Conservation (phyloP, 1,140 invertebrate species). For the Asobara japonica region DNA sequence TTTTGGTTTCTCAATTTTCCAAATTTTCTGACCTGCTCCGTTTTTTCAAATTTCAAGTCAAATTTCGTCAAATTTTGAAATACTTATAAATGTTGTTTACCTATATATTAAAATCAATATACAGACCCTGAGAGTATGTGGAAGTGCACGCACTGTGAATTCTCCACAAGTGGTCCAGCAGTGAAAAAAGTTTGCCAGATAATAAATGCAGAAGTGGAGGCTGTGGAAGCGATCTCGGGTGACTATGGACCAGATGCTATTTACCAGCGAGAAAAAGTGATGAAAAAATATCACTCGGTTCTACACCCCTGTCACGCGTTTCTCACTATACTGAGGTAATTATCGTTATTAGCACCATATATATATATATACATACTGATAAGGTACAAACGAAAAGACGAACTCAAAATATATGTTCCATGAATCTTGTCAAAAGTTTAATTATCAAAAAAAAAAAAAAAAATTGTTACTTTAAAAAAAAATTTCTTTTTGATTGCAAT, state of each 20-base stretch:
- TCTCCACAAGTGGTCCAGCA: constrained; percentile 69
- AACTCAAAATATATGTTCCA: no score
- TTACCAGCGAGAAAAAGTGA: constrained; percentile 70
- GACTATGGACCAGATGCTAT: constrained; percentile 70
- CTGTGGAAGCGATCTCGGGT: constrained; percentile 52
- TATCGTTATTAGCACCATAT: neutral
- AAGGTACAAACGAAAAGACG: no score
- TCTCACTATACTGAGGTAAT: constrained; percentile 69
- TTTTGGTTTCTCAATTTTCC: no score
- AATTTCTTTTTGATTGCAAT: no score
- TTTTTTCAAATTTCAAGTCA: no score
- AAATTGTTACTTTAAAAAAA: no score
- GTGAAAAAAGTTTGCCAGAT: constrained; percentile 64
- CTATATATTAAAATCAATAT: constrained; percentile 36
- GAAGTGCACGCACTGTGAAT: constrained; percentile 79
- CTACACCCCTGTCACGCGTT: constrained; percentile 80
- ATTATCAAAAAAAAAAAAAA: no score
- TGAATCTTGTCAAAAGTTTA: no score
- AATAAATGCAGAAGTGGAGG: constrained; percentile 60
- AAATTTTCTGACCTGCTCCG: no score
- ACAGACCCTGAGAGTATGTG: constrained; percentile 71
- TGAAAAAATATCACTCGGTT: constrained; percentile 71
- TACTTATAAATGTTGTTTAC: neutral
- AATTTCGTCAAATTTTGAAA: no score
- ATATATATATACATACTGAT: no score